Evolutionary conservation across 2,797 vertebrate genomes (phyloP).

Genomic region (Salmo trutta): DNA sequence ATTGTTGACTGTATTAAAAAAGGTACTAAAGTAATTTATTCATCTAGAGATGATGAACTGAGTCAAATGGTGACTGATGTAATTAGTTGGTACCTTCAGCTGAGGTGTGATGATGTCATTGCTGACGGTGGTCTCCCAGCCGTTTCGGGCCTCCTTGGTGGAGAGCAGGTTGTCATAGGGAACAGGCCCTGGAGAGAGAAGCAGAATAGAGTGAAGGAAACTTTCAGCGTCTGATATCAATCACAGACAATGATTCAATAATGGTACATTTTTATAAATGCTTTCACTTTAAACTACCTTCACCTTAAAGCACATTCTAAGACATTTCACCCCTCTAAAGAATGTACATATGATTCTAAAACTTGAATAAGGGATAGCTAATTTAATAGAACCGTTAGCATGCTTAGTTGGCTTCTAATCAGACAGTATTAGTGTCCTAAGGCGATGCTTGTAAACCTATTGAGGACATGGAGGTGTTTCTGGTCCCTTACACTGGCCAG

Average conservation of each 20-base stretch:
- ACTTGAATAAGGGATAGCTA: not conserved
- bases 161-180: conserved; percentile 69
- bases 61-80: too few species aligned
- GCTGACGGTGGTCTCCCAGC: conserved; percentile 83
- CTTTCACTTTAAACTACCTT: too few species aligned
- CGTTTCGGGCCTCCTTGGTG: conserved; percentile 80
- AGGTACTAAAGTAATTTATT: too few species aligned
- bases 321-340: not conserved
- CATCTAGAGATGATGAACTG: too few species aligned
- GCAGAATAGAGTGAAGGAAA: not conserved
- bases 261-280: too few species aligned
- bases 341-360: not conserved
- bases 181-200: conserved; percentile 69
- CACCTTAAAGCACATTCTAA: not conserved
- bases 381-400: not conserved
- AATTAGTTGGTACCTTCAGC: conserved; percentile 73
- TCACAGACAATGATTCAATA: not conserved
- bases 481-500: conserved; percentile 71
- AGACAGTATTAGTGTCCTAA: too few species aligned
- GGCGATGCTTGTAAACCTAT: too few species aligned
- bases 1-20: too few species aligned
- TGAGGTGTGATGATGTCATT: conserved; percentile 72
- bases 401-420: too few species aligned
- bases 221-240: not conserved
- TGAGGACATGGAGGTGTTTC: not conserved